A percentile compares a stretch with the other conserved stretches of the same genome.
These are phyloP conservation scores for Scotopteryx bipunctaria DNA, from an alignment of 2,888 invertebrate species.

Conservation along the genomic window DNA sequence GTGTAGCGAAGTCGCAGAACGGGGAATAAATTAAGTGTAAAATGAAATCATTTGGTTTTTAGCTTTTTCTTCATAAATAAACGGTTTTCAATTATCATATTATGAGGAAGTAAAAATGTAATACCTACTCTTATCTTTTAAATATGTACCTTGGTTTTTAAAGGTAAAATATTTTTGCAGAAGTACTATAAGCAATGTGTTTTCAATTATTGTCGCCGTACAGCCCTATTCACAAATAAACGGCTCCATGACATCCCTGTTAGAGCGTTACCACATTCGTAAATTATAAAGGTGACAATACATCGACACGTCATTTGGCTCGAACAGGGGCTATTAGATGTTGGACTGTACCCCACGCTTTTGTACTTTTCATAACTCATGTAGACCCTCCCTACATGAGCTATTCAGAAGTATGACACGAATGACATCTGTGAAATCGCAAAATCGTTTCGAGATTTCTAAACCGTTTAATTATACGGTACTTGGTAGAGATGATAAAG, in stretches of 20 bases:
- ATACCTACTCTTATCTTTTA: too few relatives aligned
- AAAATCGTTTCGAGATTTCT: slow-evolving; percentile 51
- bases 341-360: slow-evolving; percentile 48
- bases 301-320: slow-evolving; percentile 75
- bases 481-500: too few relatives aligned
- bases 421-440: slow-evolving; percentile 70
- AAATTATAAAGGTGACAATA: slow-evolving; percentile 77
- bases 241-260: slow-evolving; percentile 36
- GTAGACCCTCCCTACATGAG: slow-evolving; percentile 66
- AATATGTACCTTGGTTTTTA: too few relatives aligned
- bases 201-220: too few relatives aligned
- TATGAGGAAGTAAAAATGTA: too few relatives aligned
- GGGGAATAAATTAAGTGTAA: slow-evolving; percentile 10
- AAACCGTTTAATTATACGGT: slow-evolving; percentile 29
- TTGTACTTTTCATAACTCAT: slow-evolving; percentile 69
- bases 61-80: background rate
- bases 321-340: slow-evolving; percentile 68
- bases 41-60: background rate
- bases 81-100: too few relatives aligned
- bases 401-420: slow-evolving; percentile 61
- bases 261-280: slow-evolving; percentile 61
- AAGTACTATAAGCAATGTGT: too few relatives aligned
- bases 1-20: slow-evolving; percentile 4
- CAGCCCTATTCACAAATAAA: slow-evolving; percentile 21
- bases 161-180: too few relatives aligned